Percentiles rank a stretch among this genome's conserved stretches.
These are phyloP conservation scores for Ceratosolen fusciceps DNA, from an alignment of 1,140 invertebrate genomes.

Conservation along the genomic window DNA sequence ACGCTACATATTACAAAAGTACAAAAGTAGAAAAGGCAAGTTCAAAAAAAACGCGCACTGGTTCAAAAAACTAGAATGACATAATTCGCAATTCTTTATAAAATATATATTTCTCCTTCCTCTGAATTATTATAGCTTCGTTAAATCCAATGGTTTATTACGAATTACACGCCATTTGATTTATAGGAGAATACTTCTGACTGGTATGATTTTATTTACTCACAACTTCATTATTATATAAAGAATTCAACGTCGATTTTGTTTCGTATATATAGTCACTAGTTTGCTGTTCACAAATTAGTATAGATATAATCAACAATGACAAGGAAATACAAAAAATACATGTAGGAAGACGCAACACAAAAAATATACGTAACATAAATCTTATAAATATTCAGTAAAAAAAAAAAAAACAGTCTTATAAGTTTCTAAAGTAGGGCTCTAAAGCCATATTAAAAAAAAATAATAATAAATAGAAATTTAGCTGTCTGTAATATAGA, in stretches of 20 bases:
- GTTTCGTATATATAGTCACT: background rate
- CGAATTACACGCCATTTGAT: background rate
- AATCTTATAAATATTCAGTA: slow-evolving; percentile 42
- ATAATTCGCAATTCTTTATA: slow-evolving; percentile 17
- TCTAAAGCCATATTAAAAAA: background rate
- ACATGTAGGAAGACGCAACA: slow-evolving; percentile 9
- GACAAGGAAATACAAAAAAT: slow-evolving; percentile 35
- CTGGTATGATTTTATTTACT: slow-evolving; percentile 26
- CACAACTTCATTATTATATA: background rate
- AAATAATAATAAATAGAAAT: slow-evolving; percentile 36
- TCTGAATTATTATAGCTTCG: background rate
- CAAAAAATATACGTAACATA: slow-evolving; percentile 37
- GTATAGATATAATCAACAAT: background rate
- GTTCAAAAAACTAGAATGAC: slow-evolving; percentile 32
- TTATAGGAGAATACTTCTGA: slow-evolving; percentile 21
- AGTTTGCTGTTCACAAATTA: background rate
- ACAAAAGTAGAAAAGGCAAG: slow-evolving; percentile 47
- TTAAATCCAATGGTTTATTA: slow-evolving; percentile 18
- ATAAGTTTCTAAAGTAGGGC: slow-evolving; percentile 18
- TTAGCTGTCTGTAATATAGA: slow-evolving; percentile 8
- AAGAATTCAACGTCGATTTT: background rate
- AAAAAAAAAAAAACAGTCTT: slow-evolving; percentile 43
- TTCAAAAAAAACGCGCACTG: slow-evolving; percentile 33
- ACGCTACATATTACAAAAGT: slow-evolving; percentile 41
- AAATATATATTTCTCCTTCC: background rate